These are phyloP conservation scores for Plagodis dolabraria DNA, from an alignment of 2,888 invertebrate genomes.

Conservation along the genomic window DNA sequence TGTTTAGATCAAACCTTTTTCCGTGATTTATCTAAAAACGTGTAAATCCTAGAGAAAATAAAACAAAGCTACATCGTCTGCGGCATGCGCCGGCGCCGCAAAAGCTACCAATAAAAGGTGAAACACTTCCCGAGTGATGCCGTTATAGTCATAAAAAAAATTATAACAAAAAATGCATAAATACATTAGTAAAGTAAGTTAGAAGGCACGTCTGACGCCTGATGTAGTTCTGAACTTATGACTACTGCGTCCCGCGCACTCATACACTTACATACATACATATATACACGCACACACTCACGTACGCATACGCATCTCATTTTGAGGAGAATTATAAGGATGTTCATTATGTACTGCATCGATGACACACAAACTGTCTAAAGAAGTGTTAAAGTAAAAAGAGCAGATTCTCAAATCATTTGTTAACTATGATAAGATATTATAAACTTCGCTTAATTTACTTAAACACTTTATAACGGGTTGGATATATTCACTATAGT, in stretches of 20 bases:
- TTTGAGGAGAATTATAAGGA: conserved; percentile 16
- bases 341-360: not conserved
- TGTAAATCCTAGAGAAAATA: conserved; percentile 4
- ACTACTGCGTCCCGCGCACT: conserved; percentile 62
- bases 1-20: no score
- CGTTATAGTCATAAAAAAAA: conserved; percentile 48
- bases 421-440: no score
- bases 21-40: not conserved
- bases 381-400: no score
- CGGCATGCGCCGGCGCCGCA: conserved; percentile 40
- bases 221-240: conserved; percentile 59
- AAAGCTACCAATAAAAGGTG: conserved; percentile 68
- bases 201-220: conserved; percentile 72
- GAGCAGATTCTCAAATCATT: no score
- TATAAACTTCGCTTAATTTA: no score
- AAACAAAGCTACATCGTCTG: conserved; percentile 10
- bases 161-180: conserved; percentile 66
- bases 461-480: no score
- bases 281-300: conserved; percentile 50
- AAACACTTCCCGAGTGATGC: conserved; percentile 53
- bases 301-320: conserved; percentile 29
- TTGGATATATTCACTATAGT: no score
- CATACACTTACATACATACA: conserved; percentile 52
- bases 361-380: no score
- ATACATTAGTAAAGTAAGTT: conserved; percentile 63